Evolutionary conservation across 1,140 invertebrate species (phyloP).

Genomic region (Zaprionus vittiger): DNA sequence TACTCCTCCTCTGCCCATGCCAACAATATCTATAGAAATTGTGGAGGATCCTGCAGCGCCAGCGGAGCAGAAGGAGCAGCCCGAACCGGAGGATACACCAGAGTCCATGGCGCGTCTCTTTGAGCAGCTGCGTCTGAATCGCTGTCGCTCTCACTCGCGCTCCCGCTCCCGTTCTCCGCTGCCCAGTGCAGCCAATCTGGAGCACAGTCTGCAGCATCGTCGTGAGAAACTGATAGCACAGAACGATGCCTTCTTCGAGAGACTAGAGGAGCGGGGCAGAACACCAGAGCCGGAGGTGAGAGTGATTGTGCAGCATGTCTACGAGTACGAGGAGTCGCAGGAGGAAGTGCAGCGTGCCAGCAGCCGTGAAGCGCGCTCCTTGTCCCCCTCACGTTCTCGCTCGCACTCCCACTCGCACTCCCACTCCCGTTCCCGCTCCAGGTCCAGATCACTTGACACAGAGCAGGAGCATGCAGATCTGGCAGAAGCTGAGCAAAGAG

Average conservation of each 20-base stretch:
- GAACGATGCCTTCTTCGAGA: conserved; percentile 69
- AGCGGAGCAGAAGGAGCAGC: conserved; percentile 33
- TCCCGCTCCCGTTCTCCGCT: conserved; percentile 70
- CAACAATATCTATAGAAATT: conserved; percentile 51
- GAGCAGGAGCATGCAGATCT: conserved; percentile 15
- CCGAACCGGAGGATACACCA: conserved; percentile 49
- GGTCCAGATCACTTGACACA: conserved; percentile 21
- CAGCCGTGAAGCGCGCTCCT: conserved; percentile 58
- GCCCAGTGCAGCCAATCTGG: conserved; percentile 61
- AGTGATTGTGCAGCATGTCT: conserved; percentile 62
- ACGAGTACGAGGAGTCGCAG: conserved; percentile 39
- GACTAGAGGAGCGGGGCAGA: conserved; percentile 50
- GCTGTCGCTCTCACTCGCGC: conserved; percentile 61
- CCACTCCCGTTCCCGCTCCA: conserved; percentile 47
- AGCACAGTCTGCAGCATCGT: conserved; percentile 57
- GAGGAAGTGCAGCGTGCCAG: conserved; percentile 10
- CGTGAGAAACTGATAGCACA: conserved; percentile 66
- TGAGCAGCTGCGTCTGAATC: conserved; percentile 68
- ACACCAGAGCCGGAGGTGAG: conserved; percentile 59
- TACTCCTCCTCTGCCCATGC: conserved; percentile 5
- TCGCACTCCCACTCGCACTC: conserved; percentile 52
- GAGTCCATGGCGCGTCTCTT: conserved; percentile 70
- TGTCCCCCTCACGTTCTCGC: conserved; percentile 60
- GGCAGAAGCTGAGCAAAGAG: conserved; percentile 42
- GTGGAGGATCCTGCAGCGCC: conserved; percentile 25